A percentile compares a stretch with the other conserved stretches of the same genome.
Evolutionary conservation across 2,113 vertebrate genomes (phyloP).

Genomic region (Anser cygnoides): DNA sequence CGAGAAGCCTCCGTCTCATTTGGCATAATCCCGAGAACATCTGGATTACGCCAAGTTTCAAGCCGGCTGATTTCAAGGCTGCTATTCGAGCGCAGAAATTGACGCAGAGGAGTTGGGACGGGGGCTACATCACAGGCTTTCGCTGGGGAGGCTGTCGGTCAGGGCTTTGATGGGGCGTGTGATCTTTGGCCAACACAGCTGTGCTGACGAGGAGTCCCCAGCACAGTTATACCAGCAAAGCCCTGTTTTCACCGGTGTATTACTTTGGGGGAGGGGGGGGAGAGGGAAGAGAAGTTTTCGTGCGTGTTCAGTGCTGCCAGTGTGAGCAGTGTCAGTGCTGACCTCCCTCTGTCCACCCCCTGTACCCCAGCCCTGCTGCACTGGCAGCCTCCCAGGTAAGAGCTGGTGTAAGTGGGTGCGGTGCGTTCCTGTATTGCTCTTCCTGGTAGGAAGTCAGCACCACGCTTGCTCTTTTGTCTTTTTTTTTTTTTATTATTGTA

Average conservation of each 20-base stretch:
- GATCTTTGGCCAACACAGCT: constrained; percentile 61
- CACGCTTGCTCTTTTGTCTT: not conserved
- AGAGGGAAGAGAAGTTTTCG: not conserved
- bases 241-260: not conserved
- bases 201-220: constrained; percentile 28
- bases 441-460: not conserved
- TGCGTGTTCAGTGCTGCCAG: not conserved
- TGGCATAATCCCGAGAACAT: not conserved
- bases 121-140: not conserved
- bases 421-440: not conserved
- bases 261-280: not conserved
- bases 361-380: not conserved
- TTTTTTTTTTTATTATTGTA: not conserved
- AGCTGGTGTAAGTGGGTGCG: not conserved
- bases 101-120: not conserved
- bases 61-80: constrained; percentile 19
- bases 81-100: not conserved
- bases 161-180: constrained; percentile 38
- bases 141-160: not conserved
- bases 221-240: not conserved
- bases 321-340: not conserved
- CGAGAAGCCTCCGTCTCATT: not conserved
- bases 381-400: not conserved
- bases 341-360: not conserved
- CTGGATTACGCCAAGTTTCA: no score